Evolutionary conservation across 2,888 invertebrate genomes (phyloP), one percentile per base, ranked within the genome.

Genomic region (Cosmopolites sordidus): DNA sequence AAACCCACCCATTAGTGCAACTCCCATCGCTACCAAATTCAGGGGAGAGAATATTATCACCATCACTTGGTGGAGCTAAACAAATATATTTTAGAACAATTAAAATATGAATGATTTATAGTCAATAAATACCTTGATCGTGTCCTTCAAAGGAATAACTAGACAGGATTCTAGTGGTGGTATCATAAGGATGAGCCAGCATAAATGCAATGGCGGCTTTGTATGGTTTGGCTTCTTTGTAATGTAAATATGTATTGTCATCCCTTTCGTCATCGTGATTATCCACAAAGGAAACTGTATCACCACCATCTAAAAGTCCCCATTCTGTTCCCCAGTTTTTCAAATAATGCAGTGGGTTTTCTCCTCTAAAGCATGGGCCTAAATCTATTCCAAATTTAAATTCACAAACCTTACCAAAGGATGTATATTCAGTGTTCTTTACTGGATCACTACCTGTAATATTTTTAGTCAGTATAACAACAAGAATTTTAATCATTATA

Each of bases 151-250:
- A 95, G 42, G 68, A 76, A 67, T 82, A 95, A 60, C 92, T 92
- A 68, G 92, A 92, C 92, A 96, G 95, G 89, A 96, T 92, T 46
- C 94, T 73, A 43, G 89, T 81, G 0, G 89, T 83, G 52, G 81
- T 77, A 60, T 89, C 90, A 60, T 89, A 91, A 0, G 89, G 85
- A 79, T 88, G 87, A 0, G 93, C 91, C 71, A 96, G 76, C 82
- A 88, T 90, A 72, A 92, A 94, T 0, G 89, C 90, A 2, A 83
- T 84, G 0, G 92, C 94, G 77, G 80, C 80, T 61, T 74, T 90
- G 73, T 90, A 90, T 37, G 76, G 75, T 62, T 77, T 83, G 0
- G 86, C 33, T 1, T 74, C 69, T 66, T 87, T 87, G 72, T 88
- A 82, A 1, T 84, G 89, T 2, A 90, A 75, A 42, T 87, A 81